Percentiles rank a stretch among this genome's conserved stretches.
phyloP scores from a whole-genome alignment of 2,888 invertebrate genomes.

The Acrocyrtus sp. region DNA sequence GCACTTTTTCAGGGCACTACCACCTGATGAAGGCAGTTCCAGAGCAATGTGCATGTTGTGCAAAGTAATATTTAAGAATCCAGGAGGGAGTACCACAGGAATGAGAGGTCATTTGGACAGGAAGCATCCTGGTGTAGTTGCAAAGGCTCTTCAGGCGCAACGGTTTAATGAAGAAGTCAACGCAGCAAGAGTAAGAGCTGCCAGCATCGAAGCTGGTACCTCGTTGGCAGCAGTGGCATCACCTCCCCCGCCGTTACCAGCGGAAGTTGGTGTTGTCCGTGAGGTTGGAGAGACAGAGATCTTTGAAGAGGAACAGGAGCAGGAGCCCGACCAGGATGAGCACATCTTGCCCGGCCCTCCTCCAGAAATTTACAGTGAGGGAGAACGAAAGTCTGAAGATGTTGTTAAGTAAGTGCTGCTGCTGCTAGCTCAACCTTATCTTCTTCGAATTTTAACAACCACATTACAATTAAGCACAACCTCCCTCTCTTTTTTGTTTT shows the following conservation, averaged over 20 bases:
- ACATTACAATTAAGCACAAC: no score
- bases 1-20: slow-evolving; percentile 46
- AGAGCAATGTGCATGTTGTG: slow-evolving; percentile 42
- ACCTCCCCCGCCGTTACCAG: slow-evolving; percentile 26
- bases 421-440: no score
- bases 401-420: slow-evolving; percentile 18
- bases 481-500: no score
- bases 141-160: neutral
- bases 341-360: slow-evolving; percentile 23
- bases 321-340: neutral
- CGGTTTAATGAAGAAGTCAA: no score
- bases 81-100: slow-evolving; percentile 55
- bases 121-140: slow-evolving; percentile 43
- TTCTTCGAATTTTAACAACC: no score
- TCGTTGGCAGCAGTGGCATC: slow-evolving; percentile 23
- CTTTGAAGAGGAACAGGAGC: slow-evolving; percentile 19
- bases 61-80: slow-evolving; percentile 44
- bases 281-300: slow-evolving; percentile 31
- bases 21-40: slow-evolving; percentile 36
- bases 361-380: slow-evolving; percentile 6
- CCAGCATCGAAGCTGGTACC: no score
- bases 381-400: neutral
- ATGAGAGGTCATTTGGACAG: slow-evolving; percentile 55
- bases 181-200: no score
- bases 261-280: slow-evolving; percentile 13